These are phyloP conservation scores for Apomyelois bistriatella DNA, from an alignment of 2,888 invertebrate genomes.

Conservation along the genomic window DNA sequence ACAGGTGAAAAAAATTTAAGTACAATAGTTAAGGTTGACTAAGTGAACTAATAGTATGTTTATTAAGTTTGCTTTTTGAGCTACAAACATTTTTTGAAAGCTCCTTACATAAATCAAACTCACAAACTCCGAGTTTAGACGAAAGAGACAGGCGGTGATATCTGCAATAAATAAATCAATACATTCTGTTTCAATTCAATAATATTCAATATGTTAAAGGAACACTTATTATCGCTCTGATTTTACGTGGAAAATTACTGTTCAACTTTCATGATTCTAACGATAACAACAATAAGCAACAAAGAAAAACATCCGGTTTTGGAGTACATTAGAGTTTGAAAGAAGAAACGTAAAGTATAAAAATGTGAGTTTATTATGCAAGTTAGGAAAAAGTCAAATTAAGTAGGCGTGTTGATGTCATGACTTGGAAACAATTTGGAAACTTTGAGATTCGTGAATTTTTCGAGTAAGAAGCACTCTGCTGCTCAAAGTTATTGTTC, in stretches of 20 bases:
- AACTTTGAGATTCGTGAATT: conserved; percentile 32
- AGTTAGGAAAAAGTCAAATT: conserved; percentile 47
- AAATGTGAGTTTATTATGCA: conserved; percentile 49
- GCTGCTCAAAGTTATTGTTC: conserved; percentile 1
- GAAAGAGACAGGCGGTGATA: too few species aligned
- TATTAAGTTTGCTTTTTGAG: too few species aligned
- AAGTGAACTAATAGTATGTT: too few species aligned
- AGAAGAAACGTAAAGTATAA: conserved; percentile 48
- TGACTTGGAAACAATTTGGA: conserved; percentile 40
- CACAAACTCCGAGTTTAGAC: too few species aligned
- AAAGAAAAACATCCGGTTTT: conserved; percentile 37
- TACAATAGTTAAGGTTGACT: too few species aligned
- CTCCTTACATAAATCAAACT: too few species aligned
- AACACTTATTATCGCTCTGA: too few species aligned
- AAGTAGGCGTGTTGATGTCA: conserved; percentile 46
- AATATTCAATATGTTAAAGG: too few species aligned
- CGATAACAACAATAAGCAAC: conserved; percentile 17
- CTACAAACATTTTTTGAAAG: too few species aligned
- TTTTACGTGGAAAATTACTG: neutral
- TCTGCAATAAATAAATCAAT: too few species aligned
- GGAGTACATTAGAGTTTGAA: conserved; percentile 35
- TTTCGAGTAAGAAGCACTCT: conserved; percentile 12
- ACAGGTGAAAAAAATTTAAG: too few species aligned
- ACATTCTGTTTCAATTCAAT: too few species aligned
- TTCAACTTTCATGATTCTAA: conserved; percentile 1